phyloP scores from a whole-genome alignment of 2,888 invertebrate genomes.

The Cremastobaeus sp. region DNA sequence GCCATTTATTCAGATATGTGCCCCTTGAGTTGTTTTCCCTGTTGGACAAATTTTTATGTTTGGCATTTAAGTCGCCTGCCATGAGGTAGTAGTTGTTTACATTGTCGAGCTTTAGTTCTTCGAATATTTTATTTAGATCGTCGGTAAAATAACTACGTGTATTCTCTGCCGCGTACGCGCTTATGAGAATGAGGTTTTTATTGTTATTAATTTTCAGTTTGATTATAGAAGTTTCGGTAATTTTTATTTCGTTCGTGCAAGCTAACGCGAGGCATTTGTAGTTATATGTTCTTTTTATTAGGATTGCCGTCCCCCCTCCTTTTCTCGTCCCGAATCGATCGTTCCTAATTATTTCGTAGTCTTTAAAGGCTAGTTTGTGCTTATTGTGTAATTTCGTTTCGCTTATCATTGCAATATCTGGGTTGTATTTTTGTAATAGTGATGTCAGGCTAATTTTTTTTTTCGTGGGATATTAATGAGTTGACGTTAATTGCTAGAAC shows the following conservation, averaged over 20 bases:
- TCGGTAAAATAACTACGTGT: too few species aligned
- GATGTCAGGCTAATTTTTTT: not conserved
- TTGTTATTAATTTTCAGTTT: constrained; percentile 26
- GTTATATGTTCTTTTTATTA: constrained; percentile 29
- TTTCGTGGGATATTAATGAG: constrained; percentile 37
- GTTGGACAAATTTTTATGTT: constrained; percentile 13
- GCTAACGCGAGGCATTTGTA: not conserved
- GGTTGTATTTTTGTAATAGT: constrained; percentile 11
- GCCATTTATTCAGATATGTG: not conserved
- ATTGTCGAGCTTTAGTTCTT: constrained; percentile 7
- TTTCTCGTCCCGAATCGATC: constrained; percentile 29
- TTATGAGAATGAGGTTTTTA: constrained; percentile 20
- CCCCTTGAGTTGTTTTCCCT: constrained; percentile 7
- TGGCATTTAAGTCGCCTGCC: constrained; percentile 30
- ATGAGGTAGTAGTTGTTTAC: constrained; percentile 15
- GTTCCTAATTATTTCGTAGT: constrained; percentile 46
- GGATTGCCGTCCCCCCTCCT: constrained; percentile 56
- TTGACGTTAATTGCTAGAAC: constrained; percentile 48
- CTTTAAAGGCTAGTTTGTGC: constrained; percentile 35
- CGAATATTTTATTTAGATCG: constrained; percentile 19
- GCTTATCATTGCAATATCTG: constrained; percentile 40
- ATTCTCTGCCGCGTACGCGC: too few species aligned
- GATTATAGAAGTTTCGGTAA: constrained; percentile 20
- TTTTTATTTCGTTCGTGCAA: constrained; percentile 19
- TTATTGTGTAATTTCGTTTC: constrained; percentile 57